These are phyloP conservation scores for Prietella phreatophila DNA, from an alignment of 2,113 vertebrate genomes.

Conservation along the genomic window DNA sequence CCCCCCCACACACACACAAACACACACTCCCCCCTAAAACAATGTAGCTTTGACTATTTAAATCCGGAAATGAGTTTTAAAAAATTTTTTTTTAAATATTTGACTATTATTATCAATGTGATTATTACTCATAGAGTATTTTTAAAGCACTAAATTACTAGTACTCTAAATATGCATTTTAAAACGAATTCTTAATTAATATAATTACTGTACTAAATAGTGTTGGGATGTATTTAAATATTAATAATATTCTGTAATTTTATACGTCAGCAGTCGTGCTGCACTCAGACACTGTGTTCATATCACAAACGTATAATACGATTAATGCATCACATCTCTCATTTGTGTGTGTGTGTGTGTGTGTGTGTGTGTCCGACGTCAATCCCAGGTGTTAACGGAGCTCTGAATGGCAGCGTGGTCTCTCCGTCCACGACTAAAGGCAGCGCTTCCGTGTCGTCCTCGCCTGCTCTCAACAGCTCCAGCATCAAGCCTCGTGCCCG, in stretches of 20 bases:
- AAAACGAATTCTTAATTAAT: background rate
- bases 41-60: background rate
- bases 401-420: conserved; percentile 84
- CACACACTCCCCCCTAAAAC: too few relatives aligned
- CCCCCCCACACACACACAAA: too few relatives aligned
- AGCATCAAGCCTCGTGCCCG: conserved; percentile 70
- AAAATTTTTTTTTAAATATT: too few relatives aligned
- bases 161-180: background rate
- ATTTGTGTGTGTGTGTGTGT: background rate
- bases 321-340: background rate
- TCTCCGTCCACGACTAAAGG: conserved; percentile 76
- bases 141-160: background rate
- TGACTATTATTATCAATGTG: too few relatives aligned
- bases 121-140: background rate
- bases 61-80: background rate
- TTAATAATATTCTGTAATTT: background rate
- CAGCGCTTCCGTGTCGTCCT: conserved; percentile 73
- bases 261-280: background rate
- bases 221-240: background rate
- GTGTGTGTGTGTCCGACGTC: background rate
- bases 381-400: conserved; percentile 85
- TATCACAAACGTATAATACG: background rate
- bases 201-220: background rate
- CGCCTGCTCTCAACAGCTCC: conserved; percentile 72
- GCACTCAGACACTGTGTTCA: background rate